Evolutionary conservation across 1,140 invertebrate genomes (phyloP), one percentile per base, ranked within the genome.

Genomic region (Gryon sp.): DNA sequence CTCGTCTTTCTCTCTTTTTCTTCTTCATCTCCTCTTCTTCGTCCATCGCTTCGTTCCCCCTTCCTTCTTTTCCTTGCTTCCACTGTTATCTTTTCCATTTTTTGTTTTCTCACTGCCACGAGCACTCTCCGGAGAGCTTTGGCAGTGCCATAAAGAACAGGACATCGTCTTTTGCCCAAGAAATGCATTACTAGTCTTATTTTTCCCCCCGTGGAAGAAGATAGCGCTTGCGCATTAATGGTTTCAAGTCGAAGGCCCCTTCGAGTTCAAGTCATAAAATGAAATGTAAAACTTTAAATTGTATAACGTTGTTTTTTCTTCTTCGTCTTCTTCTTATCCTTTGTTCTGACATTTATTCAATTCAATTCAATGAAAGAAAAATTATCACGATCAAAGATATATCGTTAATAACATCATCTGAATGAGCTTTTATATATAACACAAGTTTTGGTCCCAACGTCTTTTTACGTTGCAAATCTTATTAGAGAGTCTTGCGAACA

Each of bases 21-120:
- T 26, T 57, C 40, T 69, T 78, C 45, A 38, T n/a, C n/a, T n/a
- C n/a, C 66, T 73, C 80, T 76, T 55, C 60, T 76, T 59, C 69
- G n/a, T n/a, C n/a, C n/a, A n/a, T n/a, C n/a, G n/a, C n/a, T n/a
- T n/a, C n/a, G n/a, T n/a, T n/a, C 30, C 63, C 74, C 62, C 70
- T 60, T 70, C 48, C 62, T 72, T 79, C 45, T 60, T 28, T 18
- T 69, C 76, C 50, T 50, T 45, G 69, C 74, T 70, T 26, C 30
- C 70, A 57, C 70, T 59, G 34, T 41, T 60, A 30, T 65, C 63
- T 73, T 74, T 52, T 68, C 63, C 16, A 53, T 70, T 69, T 74
- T 69, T 76, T 76, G 57, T 62, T 55, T 60, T 65, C 40, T 57
- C 69, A 34, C 34, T 65, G 48, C 50, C 57, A 63, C 72, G 72